Conservation (phyloP, 2,888 invertebrate species). For the Lymantria dispar region DNA sequence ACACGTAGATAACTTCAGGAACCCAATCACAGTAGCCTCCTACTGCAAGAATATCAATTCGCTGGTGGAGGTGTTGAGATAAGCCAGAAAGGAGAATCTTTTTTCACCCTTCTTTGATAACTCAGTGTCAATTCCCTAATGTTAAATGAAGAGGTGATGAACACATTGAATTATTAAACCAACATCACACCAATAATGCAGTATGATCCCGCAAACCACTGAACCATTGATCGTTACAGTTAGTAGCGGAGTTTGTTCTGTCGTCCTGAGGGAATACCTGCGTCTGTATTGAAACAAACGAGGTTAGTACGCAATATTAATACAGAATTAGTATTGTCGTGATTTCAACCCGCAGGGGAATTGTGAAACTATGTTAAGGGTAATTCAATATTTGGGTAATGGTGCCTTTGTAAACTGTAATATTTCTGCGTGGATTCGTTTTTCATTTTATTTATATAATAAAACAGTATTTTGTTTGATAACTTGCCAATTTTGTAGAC, state of each 20-base stretch:
- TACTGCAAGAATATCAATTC: too few relatives aligned
- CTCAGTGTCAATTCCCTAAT: too few relatives aligned
- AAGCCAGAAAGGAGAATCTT: too few relatives aligned
- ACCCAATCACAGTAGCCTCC: too few relatives aligned
- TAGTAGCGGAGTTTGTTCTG: not conserved
- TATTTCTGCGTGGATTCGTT: not conserved
- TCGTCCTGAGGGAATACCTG: conserved; percentile 2
- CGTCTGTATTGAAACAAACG: conserved; percentile 5
- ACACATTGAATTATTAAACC: too few relatives aligned
- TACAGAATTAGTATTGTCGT: conserved; percentile 9
- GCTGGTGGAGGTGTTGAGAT: too few relatives aligned
- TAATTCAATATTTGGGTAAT: conserved; percentile 7
- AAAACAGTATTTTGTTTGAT: not conserved
- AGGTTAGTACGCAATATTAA: conserved; percentile 9
- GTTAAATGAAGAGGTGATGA: too few relatives aligned
- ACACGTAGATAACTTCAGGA: too few relatives aligned
- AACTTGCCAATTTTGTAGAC: not conserved
- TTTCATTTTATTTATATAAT: conserved; percentile 1
- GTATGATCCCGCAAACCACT: too few relatives aligned
- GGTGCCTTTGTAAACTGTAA: conserved; percentile 1
- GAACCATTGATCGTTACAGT: too few relatives aligned
- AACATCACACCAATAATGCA: too few relatives aligned
- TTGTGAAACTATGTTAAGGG: conserved; percentile 2
- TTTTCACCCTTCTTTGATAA: too few relatives aligned
- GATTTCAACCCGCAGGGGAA: conserved; percentile 3